Conservation (phyloP, 2,797 vertebrate species). For the Neoniphon sammara region DNA sequence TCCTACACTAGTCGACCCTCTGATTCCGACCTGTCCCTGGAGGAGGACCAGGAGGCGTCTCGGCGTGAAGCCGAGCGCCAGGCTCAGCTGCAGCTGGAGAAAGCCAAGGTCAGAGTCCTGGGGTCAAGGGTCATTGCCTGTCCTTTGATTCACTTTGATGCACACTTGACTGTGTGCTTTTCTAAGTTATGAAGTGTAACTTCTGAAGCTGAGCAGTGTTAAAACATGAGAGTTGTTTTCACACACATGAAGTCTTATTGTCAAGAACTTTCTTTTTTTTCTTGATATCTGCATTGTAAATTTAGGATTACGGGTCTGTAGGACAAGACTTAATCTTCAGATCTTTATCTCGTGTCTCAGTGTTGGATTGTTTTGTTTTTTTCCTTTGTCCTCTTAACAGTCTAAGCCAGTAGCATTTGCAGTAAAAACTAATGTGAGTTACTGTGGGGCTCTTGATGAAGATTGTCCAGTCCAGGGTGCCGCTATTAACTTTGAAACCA, state of each 20-base stretch:
- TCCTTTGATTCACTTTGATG: constrained; percentile 17
- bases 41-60: constrained; percentile 95
- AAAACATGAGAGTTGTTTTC: too few species aligned
- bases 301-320: too few species aligned
- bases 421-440: constrained; percentile 97
- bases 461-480: constrained; percentile 95
- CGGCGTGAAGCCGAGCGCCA: constrained; percentile 97
- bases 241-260: not conserved
- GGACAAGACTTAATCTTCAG: too few species aligned
- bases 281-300: not conserved
- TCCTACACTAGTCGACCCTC: constrained; percentile 97
- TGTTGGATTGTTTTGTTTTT: not conserved
- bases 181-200: not conserved
- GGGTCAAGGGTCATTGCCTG: constrained; percentile 23
- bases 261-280: not conserved
- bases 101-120: constrained; percentile 88
- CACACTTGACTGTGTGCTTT: not conserved
- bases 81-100: constrained; percentile 94
- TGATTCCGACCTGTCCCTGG: constrained; percentile 98
- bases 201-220: too few species aligned
- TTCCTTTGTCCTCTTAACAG: constrained; percentile 70
- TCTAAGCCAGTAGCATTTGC: constrained; percentile 96
- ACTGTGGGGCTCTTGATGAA: constrained; percentile 94
- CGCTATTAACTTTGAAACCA: constrained; percentile 97
- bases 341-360: too few species aligned